Evolutionary conservation across 2,888 invertebrate species (phyloP), one percentile per base, ranked within the genome.

Genomic region (Drosophila neutralis): DNA sequence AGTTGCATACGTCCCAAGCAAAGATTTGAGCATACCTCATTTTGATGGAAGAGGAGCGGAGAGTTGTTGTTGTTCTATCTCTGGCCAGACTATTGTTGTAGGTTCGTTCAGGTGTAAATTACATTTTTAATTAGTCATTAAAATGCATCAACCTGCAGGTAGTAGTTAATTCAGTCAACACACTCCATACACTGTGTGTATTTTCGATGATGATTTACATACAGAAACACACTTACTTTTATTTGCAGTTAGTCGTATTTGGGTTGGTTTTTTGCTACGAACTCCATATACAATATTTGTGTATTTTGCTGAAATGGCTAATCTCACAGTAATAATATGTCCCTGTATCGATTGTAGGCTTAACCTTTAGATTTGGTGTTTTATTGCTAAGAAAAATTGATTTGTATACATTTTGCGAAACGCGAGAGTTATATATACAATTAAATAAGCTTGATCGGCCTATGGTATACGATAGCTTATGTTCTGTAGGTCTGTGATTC

Each of bases 71-170:
- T 42, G 33, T 35, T 21, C n/a, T 10, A n/a, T 10, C 10, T 4
- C 10, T 35, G 35, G 57, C 62, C 61, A 45, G 54, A 73, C 69
- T 72, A 74, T 76, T 83, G 74, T 78, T 88, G 75, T 72, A 81
- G 82, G 78, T 83, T 89, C 88, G 90, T 90, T 90, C 84, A 90
- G 85, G 87, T 90, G 89, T 83, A 90, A 90, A 90, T 90, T 85
- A 90, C 90, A 82, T 87, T 89, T 81, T 89, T 86, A 90, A 90
- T 87, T 90, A 87, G 80, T 82, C 89, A 80, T 88, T 90, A 88
- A 85, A 87, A 70, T 78, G 78, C 78, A 71, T 59, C 76, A 73
- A 71, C 58, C 70, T 61, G 29, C 57, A 69, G 40, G 69, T 61
- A 73, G 54, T 51, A 80, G 64, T 63, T 70, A 77, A 62, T 75